Base-by-base conservation (phyloP, 2,113 vertebrate species). In the Hypanus sabinus region DNA sequence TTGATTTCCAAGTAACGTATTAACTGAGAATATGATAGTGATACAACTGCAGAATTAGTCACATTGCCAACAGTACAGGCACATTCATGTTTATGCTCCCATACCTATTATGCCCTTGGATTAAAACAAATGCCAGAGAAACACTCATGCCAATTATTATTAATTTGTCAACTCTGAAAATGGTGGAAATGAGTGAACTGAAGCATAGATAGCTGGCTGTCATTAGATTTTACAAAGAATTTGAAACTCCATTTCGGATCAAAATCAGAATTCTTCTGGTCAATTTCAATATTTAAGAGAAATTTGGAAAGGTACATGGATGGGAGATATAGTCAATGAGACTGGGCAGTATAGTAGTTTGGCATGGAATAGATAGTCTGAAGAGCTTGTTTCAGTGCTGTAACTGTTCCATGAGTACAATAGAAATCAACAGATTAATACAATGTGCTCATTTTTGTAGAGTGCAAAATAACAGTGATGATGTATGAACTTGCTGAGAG, bases 1-100 rank as follows among this genome's bases (percentile, higher is more conserved):
- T 93, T 73, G 88, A 73, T 92, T 71, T 38, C 65, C 65, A 92
- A 92, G 90, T 92, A 92, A 92, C 33, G 38, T 71, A 92, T 92
- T 71, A 71, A 33, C 85, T 65, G 85, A 65, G 7, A 27, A 30
- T 18, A 5, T 88, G 85, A 62, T 88, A 62, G 30, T 33, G 60
- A 65, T 88, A 62, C 7, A 62, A 65, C 85, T 65, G 60, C 85
- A 88, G 30, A 88, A 20, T 65, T 65, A 12, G 85, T n/a, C 30
- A 65, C 65, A 60, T 18, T 65, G 14, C 85, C 62, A 65, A 88
- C 85, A 11, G 62, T 16, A 88, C 14, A 88, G 16, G 10, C 30
- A 60, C 12, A 14, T 87, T 30, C 83, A 87, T 30, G 55, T 57
- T 55, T 57, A 46, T 57, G 24, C 1, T 68, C 16, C 10, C 16